Base-by-base conservation (phyloP, 2,888 invertebrate species). In the Girardia tigrina region DNA sequence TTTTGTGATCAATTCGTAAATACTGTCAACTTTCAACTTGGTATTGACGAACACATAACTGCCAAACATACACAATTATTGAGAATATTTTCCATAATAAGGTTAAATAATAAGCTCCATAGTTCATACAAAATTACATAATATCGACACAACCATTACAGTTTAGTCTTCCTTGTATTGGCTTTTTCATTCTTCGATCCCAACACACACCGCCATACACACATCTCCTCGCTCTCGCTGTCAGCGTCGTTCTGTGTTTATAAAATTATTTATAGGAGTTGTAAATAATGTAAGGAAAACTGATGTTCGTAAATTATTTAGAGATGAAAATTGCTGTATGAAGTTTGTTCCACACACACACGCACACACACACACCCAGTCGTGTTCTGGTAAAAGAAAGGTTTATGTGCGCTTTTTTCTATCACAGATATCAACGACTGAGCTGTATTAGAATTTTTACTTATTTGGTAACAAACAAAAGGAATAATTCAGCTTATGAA, bases 241-340 rank as follows among this genome's bases (percentile, higher is more conserved):
- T 36, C 36, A 36, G 36, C 8, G 16, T 36, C 12, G 23, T 56
- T 16, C 4, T n/a, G n/a, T n/a, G n/a, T 56, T n/a, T 56, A n/a
- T 56, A 56, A 56, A 20, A 56, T 4, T 12, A 56, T 56, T 56
- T 56, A n/a, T 56, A 56, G 56, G 23, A 56, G 4, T 56, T 56
- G 56, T 56, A 56, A n/a, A 56, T 12, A 56, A 56, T 56, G n/a
- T 56, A 56, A n/a, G n/a, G n/a, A 56, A 56, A 56, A 56, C 56
- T 56, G 56, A 56, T 56, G 56, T 12, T 56, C 56, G 23, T 56
- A 56, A 56, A 56, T 56, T 56, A 56, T 56, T n/a, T 56, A 56
- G 56, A 56, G n/a, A 56, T 56, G 56, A n/a, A n/a, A 56, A 56
- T 56, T 56, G 56, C 4, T 12, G 56, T n/a, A 56, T 56, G 56